phyloP scores from a whole-genome alignment of 2,797 vertebrate species.

The Alexandromys oeconomus region DNA sequence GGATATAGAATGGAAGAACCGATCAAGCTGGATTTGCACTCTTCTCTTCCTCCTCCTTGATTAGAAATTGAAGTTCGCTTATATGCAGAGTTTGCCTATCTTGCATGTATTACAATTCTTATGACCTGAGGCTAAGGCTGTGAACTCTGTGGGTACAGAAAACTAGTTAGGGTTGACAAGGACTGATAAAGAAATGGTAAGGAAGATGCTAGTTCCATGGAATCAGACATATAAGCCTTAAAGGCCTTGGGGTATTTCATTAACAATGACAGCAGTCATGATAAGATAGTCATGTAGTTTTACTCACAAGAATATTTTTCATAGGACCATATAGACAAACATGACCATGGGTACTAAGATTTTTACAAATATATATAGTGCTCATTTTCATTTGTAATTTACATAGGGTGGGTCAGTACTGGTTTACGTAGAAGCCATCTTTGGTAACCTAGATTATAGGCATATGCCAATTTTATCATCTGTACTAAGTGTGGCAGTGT shows the following conservation, averaged over 20 bases:
- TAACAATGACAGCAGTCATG: not conserved
- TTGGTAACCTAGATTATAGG: not conserved
- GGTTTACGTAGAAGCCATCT: not conserved
- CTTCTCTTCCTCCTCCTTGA: not conserved
- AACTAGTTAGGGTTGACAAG: constrained; percentile 35
- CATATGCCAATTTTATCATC: not conserved
- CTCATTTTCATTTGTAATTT: not conserved
- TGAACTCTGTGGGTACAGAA: not conserved
- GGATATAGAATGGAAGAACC: not conserved
- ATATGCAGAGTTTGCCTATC: not conserved
- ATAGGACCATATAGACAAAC: not conserved
- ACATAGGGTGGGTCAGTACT: not conserved
- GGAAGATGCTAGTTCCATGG: not conserved
- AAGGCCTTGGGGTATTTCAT: constrained; percentile 23
- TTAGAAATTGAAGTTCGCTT: not conserved
- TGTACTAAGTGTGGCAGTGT: not conserved
- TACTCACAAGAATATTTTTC: constrained; percentile 8
- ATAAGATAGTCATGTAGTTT: constrained; percentile 29
- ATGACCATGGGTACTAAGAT: not conserved
- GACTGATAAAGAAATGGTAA: constrained; percentile 24
- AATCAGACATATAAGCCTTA: constrained; percentile 45
- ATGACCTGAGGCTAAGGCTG: not conserved
- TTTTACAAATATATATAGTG: constrained; percentile 9
- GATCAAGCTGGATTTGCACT: not conserved
- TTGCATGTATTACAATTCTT: not conserved